Base-by-base conservation (phyloP, 2,888 invertebrate genomes). In the Aleiodes testaceus region DNA sequence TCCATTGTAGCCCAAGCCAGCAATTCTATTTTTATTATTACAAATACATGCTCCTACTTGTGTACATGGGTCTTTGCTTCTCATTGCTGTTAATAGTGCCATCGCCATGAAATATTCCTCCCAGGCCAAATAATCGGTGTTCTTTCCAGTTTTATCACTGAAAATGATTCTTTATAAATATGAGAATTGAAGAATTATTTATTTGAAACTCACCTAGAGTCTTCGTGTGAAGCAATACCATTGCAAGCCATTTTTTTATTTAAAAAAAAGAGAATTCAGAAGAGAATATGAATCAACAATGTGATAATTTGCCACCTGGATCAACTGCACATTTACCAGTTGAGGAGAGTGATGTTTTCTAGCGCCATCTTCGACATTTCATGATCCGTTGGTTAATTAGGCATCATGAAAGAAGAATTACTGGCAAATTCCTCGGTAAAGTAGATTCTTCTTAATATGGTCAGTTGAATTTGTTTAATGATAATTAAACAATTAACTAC, bases 41-140 rank as follows among this genome's bases (percentile, higher is more conserved):
- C 98, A 97, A 80, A 99, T 94, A 84, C 98, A 98, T 5, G 98
- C 97, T 3, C 99, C 99, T 16, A 97, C 97, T 91, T 98, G 97
- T 2, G 94, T 94, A 66, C 89, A 89, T 0, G 98, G 98, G 89
- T 99, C 99, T 89, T 99, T 99, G 84, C 98, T 98, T 69, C 98
- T 90, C 89, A 96, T 94, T 0, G 97, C 95, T 1, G 97, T 94
- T 26, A 99, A 89, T 82, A 97, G 92, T 2, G 98, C 97, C 7
- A 93, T 91, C 0, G 95, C 94, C 98, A 99, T 98, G 84, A 98
- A 99, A 88, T 97, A 98, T 77, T 99, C 98, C 72, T 93, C 90
- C 98, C 98, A 98, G 49, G 91, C 90, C 36, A 98, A 85, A 81
- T 94, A 96, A 75, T 91, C 91, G 45, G 84, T 78, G 49, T 93